phyloP scores from a whole-genome alignment of 2,797 vertebrate species.

The Sebastes diaconus region DNA sequence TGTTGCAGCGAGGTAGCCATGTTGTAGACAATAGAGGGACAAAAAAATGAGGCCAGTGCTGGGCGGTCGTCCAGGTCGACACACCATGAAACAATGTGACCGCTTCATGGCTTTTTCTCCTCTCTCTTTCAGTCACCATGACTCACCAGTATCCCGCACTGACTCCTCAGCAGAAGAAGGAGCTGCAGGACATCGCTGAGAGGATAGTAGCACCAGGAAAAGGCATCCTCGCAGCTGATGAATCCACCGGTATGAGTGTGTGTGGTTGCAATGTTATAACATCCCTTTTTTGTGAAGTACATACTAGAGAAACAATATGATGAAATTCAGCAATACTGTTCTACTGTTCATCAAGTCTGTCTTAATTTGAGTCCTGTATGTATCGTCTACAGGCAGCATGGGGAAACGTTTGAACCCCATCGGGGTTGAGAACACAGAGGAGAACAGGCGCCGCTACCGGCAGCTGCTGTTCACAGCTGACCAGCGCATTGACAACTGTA shows the following conservation, averaged over 20 bases:
- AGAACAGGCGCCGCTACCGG: conserved; percentile 95
- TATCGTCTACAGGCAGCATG: conserved; percentile 89
- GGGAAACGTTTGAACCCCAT: conserved; percentile 95
- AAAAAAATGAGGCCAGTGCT: conserved; percentile 16
- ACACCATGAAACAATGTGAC: conserved; percentile 21
- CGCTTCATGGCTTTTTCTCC: neutral
- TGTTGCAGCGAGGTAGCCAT: neutral
- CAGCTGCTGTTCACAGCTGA: conserved; percentile 96
- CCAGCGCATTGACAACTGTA: conserved; percentile 90
- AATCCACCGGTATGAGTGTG: conserved; percentile 80
- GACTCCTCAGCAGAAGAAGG: conserved; percentile 92
- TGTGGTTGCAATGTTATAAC: neutral
- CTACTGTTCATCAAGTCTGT: neutral
- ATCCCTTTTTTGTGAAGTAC: neutral
- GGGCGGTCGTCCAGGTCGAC: conserved; percentile 20
- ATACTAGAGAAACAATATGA: neutral
- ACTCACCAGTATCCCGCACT: conserved; percentile 87
- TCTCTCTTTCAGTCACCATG: conserved; percentile 72
- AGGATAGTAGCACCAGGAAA: conserved; percentile 84
- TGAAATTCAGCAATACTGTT: neutral
- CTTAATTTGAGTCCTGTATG: neutral
- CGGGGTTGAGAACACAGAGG: conserved; percentile 96
- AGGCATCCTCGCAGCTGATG: conserved; percentile 85
- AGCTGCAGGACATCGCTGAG: conserved; percentile 80
- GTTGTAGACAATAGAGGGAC: conserved; percentile 16